These are phyloP conservation scores for Mesocricetus auratus DNA, from an alignment of 2,113 vertebrate genomes.

Conservation along the genomic window DNA sequence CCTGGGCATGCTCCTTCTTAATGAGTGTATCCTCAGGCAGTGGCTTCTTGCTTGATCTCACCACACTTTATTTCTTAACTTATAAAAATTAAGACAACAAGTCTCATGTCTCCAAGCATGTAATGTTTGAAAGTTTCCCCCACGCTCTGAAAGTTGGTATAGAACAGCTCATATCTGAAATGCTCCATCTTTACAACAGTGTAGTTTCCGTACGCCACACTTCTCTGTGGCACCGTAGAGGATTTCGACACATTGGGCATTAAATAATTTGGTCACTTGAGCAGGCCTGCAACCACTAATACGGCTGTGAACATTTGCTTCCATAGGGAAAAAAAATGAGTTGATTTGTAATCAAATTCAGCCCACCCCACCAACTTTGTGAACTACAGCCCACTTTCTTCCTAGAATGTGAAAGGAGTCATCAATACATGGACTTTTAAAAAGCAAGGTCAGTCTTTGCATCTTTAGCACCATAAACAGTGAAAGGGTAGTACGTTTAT, in stretches of 20 bases:
- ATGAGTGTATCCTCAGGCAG: background rate
- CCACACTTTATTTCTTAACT: background rate
- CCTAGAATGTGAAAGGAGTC: background rate
- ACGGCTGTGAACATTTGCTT: background rate
- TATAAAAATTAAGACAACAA: background rate
- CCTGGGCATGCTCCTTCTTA: background rate
- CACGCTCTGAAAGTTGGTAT: background rate
- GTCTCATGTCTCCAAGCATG: background rate
- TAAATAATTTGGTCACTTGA: background rate
- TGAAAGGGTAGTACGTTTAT: background rate
- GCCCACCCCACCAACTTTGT: background rate
- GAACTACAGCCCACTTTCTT: background rate
- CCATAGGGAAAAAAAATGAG: background rate
- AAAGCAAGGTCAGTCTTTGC: background rate
- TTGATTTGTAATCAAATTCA: constrained; percentile 9
- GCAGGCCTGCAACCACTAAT: background rate
- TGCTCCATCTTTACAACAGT: background rate
- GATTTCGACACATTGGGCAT: background rate
- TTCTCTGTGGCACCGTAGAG: background rate
- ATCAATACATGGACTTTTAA: background rate
- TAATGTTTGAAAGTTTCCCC: constrained; percentile 10
- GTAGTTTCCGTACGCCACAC: background rate
- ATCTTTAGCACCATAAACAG: background rate
- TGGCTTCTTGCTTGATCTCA: background rate
- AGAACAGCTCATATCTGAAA: background rate